Evolutionary conservation across 64 coral and sea anemone species (phyloP).

Genomic region (Montipora foliosa): DNA sequence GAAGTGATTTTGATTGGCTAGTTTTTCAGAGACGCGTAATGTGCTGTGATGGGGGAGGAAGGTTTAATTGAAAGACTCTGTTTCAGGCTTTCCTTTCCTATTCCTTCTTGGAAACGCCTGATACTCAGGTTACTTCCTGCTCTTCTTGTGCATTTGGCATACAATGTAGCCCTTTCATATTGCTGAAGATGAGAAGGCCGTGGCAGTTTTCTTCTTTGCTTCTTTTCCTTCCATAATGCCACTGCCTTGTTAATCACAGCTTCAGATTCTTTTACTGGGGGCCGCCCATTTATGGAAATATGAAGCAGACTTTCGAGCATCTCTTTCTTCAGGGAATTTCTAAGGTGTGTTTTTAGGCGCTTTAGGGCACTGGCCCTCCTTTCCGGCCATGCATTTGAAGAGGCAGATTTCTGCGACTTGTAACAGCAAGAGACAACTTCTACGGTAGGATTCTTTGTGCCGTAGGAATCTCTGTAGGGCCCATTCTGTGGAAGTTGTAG

Average conservation of each 20-base stretch:
- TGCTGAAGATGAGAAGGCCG: neutral
- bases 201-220: slow-evolving; percentile 42
- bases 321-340: slow-evolving; percentile 63
- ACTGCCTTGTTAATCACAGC: too few relatives aligned
- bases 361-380: slow-evolving; percentile 62
- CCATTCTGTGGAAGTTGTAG: slow-evolving; percentile 76
- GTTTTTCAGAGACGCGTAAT: too few relatives aligned
- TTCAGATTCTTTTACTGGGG: slow-evolving; percentile 62
- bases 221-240: slow-evolving; percentile 53
- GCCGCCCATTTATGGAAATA: slow-evolving; percentile 72
- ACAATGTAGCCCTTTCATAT: neutral
- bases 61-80: too few relatives aligned
- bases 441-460: too few relatives aligned
- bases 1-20: too few relatives aligned
- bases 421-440: too few relatives aligned
- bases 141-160: neutral
- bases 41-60: too few relatives aligned
- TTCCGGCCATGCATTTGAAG: slow-evolving; percentile 74
- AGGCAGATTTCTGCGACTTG: slow-evolving; percentile 50
- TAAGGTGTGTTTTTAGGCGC: slow-evolving; percentile 48
- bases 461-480: slow-evolving; percentile 1
- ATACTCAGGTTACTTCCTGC: too few relatives aligned
- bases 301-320: slow-evolving; percentile 67
- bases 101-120: too few relatives aligned
- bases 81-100: too few relatives aligned